phyloP scores from a whole-genome alignment of 2,888 invertebrate genomes.

The Empis stercorea region DNA sequence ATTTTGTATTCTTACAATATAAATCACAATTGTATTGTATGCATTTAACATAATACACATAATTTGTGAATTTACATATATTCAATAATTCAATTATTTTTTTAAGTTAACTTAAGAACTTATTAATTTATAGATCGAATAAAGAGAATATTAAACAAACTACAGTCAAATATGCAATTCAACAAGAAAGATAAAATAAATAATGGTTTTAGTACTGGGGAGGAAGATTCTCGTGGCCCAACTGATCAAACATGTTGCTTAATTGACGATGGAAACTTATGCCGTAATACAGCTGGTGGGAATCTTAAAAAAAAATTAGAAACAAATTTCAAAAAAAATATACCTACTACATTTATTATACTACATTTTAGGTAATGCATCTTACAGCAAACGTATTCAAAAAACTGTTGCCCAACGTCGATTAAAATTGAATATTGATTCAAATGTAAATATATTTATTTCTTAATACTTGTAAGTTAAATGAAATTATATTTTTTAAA shows the following conservation, averaged over 20 bases:
- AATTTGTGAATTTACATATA: no score
- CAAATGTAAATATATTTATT: constrained; percentile 39
- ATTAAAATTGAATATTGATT: constrained; percentile 78
- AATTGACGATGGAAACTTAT: constrained; percentile 77
- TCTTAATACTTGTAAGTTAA: no score
- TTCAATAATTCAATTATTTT: no score
- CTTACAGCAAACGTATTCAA: constrained; percentile 92
- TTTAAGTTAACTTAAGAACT: no score
- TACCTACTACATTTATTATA: not conserved
- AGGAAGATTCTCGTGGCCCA: constrained; percentile 67
- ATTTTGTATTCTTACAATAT: no score
- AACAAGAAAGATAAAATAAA: no score
- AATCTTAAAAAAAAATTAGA: not conserved
- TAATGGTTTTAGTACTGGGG: constrained; percentile 75
- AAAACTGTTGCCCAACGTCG: constrained; percentile 87
- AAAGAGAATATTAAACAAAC: no score
- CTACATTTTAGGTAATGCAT: constrained; percentile 46
- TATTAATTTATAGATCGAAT: no score
- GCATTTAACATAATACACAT: no score
- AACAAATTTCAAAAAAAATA: not conserved
- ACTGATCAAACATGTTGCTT: constrained; percentile 61
- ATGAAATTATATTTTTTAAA: not conserved
- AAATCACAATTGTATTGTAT: no score
- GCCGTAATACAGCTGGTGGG: constrained; percentile 67
- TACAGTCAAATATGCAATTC: no score